Base-by-base conservation (phyloP, 2,888 invertebrate genomes). In the Sphaerophoria taeniata region DNA sequence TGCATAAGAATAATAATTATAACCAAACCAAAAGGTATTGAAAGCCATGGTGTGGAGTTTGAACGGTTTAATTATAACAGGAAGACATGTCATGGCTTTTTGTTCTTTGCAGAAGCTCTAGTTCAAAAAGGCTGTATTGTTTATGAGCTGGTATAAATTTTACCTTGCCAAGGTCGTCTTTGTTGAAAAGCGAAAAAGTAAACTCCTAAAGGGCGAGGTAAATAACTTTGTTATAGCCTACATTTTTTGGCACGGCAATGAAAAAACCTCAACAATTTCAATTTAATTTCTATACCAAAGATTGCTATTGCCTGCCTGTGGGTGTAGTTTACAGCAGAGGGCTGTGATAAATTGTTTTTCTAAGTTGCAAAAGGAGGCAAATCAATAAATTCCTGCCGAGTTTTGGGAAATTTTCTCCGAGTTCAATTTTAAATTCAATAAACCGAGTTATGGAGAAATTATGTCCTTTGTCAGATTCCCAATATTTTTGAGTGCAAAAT, bases 31-130 rank as follows among this genome's bases (percentile, higher is more conserved):
- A 55, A 49, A 43, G 9, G 12, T 34, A 43, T 60, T 60, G 60
- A 60, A 39, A 60, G 72, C 61, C 61, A 43, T 73, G 61, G 69
- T 63, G 69, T 69, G 77, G 72, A 82, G 77, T 63, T 43, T 73
- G 72, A 60, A 65, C 55, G 47, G 65, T 82, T 83, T 78, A 83
- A 83, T 78, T 78, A 70, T 45, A 74, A 70, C 47, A 63, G 63
- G 60, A 49, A 49, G 47, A 49, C 60, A 6, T 60, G 60, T 43
- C 39, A 60, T 24, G 12, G 43, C 24, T 16, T 39, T 5, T 34
- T 39, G 6, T 39, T 7, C 6, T n/a, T 14, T 16, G 58, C 36
- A 39, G 24, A 39, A 60, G 24, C 16, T 24, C 60, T 60, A 11
- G 24, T 24, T 12, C 39, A 14, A 58, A 39, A 58, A 58, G 58